Evolutionary conservation across 2,888 invertebrate species (phyloP).

Genomic region (Ichneumoninae sp.): DNA sequence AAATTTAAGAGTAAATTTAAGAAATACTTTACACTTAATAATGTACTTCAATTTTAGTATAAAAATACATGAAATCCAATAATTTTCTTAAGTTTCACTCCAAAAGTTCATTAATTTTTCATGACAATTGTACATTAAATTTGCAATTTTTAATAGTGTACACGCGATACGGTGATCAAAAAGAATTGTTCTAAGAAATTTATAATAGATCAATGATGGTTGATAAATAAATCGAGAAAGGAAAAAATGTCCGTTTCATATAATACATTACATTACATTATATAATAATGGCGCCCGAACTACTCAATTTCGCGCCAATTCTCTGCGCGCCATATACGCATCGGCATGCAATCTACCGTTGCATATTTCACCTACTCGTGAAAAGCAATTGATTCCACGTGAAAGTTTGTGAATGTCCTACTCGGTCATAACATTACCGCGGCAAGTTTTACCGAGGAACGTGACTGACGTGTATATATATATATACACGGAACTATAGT

Average conservation of each 20-base stretch:
- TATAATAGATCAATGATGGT: neutral
- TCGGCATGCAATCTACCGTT: conserved; percentile 24
- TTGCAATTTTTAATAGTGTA: too few species aligned
- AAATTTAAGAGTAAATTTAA: too few species aligned
- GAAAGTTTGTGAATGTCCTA: conserved; percentile 47
- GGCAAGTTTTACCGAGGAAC: conserved; percentile 21
- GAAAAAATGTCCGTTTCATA: neutral
- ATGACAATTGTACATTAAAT: too few species aligned
- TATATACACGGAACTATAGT: conserved; percentile 2
- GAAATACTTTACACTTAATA: too few species aligned
- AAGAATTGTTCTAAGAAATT: neutral
- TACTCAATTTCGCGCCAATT: neutral
- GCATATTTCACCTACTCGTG: conserved; percentile 28
- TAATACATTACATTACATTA: neutral
- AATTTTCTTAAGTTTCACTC: too few species aligned
- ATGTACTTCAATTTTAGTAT: too few species aligned
- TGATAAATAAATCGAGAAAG: neutral
- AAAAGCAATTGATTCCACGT: conserved; percentile 45
- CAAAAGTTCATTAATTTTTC: too few species aligned
- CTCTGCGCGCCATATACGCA: conserved; percentile 12
- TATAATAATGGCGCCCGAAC: conserved; percentile 4
- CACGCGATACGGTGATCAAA: neutral
- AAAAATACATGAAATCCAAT: too few species aligned
- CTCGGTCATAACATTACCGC: conserved; percentile 21
- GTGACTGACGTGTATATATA: conserved; percentile 20